These are phyloP conservation scores for Leptinotarsa lineolata DNA, from an alignment of 1,140 invertebrate genomes.

Conservation along the genomic window DNA sequence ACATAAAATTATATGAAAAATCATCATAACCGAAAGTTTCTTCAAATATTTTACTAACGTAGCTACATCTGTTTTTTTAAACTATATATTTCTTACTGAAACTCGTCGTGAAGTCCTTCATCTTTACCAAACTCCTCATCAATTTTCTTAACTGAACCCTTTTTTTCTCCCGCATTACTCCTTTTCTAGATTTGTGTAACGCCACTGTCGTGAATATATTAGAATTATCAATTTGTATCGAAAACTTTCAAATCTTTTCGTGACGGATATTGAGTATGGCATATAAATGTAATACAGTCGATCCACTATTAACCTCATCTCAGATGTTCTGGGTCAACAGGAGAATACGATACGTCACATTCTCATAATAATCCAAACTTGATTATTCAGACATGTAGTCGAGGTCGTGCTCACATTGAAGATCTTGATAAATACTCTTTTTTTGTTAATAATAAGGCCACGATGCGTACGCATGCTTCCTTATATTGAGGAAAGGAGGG, in stretches of 20 bases:
- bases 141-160: too few relatives aligned
- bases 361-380: slow-evolving; percentile 6
- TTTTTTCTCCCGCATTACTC: too few relatives aligned
- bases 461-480: not conserved
- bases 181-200: not conserved
- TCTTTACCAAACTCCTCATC: too few relatives aligned
- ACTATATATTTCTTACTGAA: too few relatives aligned
- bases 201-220: not conserved
- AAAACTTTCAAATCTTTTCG: not conserved
- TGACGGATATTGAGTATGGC: not conserved
- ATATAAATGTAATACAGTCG: not conserved
- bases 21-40: too few relatives aligned
- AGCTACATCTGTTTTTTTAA: too few relatives aligned
- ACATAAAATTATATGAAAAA: too few relatives aligned
- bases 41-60: too few relatives aligned
- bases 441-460: not conserved
- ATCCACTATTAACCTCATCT: not conserved
- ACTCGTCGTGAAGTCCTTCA: too few relatives aligned
- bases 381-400: not conserved
- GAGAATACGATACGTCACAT: slow-evolving; percentile 4
- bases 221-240: not conserved
- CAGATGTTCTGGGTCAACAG: not conserved
- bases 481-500: too few relatives aligned
- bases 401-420: not conserved
- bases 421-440: not conserved